phyloP scores from a whole-genome alignment of 2,113 vertebrate genomes.

The Dipodomys spectabilis region DNA sequence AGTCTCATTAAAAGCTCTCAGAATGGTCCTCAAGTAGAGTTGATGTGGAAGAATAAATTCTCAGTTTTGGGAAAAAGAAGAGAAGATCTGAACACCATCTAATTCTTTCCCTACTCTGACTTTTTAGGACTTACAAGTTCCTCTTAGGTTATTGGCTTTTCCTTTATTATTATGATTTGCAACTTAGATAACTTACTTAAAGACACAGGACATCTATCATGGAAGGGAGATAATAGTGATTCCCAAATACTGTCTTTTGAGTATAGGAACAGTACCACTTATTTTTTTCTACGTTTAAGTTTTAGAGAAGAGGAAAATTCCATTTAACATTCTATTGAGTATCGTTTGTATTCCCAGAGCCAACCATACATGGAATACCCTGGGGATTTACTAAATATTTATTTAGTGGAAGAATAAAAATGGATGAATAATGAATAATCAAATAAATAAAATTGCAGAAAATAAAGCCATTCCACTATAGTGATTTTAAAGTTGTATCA shows the following conservation, averaged over 20 bases:
- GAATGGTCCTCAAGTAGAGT: background rate
- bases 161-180: background rate
- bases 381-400: background rate
- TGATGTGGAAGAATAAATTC: background rate
- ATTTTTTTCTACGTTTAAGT: background rate
- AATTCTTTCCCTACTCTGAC: background rate
- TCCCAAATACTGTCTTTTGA: background rate
- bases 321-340: background rate
- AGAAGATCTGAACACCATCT: no score
- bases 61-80: background rate
- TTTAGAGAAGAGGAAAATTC: slow-evolving; percentile 9
- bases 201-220: background rate
- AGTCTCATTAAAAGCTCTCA: background rate
- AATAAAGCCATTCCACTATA: background rate
- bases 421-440: background rate
- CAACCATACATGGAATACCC: background rate
- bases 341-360: background rate
- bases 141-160: background rate
- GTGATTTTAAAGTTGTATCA: background rate
- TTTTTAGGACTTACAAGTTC: background rate
- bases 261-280: no score
- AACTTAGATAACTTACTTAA: background rate
- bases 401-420: background rate
- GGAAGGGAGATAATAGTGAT: background rate
- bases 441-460: background rate